These are phyloP conservation scores for Formica selysi DNA, from an alignment of 1,140 invertebrate species.

Conservation along the genomic window DNA sequence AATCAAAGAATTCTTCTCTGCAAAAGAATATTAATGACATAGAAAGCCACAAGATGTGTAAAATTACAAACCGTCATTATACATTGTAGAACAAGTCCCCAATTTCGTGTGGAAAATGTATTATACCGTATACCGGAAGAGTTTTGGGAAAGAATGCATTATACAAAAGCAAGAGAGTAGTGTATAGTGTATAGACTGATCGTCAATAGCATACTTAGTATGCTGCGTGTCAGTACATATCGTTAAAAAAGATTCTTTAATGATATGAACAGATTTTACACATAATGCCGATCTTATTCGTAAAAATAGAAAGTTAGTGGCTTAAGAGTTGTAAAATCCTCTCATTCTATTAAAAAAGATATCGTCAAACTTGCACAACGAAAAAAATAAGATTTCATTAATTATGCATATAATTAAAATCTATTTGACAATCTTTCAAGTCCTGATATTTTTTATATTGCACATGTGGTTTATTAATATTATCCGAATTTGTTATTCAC, in stretches of 20 bases:
- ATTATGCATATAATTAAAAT: background rate
- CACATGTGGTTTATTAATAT: too few species aligned
- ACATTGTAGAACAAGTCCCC: background rate
- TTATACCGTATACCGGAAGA: slow-evolving; percentile 2
- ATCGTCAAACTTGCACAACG: background rate
- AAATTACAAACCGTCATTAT: slow-evolving; percentile 11
- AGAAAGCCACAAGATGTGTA: slow-evolving; percentile 10
- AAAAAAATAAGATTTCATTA: background rate
- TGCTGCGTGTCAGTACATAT: background rate
- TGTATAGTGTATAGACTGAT: background rate
- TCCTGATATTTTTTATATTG: too few species aligned
- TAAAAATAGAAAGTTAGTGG: background rate
- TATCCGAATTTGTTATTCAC: too few species aligned
- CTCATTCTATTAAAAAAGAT: background rate
- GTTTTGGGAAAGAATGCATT: slow-evolving; percentile 10
- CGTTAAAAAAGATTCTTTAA: slow-evolving; percentile 14
- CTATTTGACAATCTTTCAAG: background rate
- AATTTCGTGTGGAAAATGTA: background rate
- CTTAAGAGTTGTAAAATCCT: background rate
- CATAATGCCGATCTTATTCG: background rate
- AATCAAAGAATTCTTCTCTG: background rate
- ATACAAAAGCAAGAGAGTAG: background rate
- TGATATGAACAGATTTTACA: background rate
- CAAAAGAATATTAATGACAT: background rate
- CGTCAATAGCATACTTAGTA: background rate